Conservation (phyloP, 2,888 invertebrate species). For the Drosophila flavopinicola region DNA sequence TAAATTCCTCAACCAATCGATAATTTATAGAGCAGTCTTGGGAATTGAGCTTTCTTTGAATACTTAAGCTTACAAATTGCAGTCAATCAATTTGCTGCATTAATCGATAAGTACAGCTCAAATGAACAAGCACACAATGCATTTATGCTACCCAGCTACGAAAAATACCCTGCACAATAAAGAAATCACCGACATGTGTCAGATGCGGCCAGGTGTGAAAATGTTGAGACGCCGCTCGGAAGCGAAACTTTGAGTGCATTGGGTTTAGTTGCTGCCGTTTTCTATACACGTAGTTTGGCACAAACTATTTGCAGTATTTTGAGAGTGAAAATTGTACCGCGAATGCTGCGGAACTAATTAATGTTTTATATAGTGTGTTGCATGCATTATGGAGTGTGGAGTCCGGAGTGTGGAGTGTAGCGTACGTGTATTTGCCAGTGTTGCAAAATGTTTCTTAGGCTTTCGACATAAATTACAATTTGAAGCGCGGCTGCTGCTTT, state of each 20-base stretch:
- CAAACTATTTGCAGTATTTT: constrained; percentile 29
- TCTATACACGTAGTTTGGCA: not conserved
- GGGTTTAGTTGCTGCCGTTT: constrained; percentile 1
- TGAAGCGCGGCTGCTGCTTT: constrained; percentile 24
- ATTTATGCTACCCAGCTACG: not conserved
- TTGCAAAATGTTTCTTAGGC: not conserved
- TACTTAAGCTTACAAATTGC: no score
- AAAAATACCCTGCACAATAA: constrained; percentile 3
- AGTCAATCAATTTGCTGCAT: no score
- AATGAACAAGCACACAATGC: not conserved
- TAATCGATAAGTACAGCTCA: not conserved
- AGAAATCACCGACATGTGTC: constrained; percentile 26
- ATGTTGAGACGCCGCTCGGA: constrained; percentile 19
- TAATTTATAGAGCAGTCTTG: no score
- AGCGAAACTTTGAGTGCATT: constrained; percentile 25
- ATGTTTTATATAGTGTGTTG: constrained; percentile 44
- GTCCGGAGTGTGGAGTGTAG: not conserved
- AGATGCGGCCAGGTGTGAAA: constrained; percentile 45
- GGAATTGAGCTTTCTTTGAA: no score
- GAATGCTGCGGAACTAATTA: constrained; percentile 61
- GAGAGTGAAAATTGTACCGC: constrained; percentile 21
- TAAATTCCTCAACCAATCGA: no score
- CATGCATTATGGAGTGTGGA: not conserved
- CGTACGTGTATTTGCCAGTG: constrained; percentile 4
- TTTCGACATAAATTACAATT: constrained; percentile 47